phyloP scores from a whole-genome alignment of 2,113 vertebrate species.

The Maccullochella peelii region DNA sequence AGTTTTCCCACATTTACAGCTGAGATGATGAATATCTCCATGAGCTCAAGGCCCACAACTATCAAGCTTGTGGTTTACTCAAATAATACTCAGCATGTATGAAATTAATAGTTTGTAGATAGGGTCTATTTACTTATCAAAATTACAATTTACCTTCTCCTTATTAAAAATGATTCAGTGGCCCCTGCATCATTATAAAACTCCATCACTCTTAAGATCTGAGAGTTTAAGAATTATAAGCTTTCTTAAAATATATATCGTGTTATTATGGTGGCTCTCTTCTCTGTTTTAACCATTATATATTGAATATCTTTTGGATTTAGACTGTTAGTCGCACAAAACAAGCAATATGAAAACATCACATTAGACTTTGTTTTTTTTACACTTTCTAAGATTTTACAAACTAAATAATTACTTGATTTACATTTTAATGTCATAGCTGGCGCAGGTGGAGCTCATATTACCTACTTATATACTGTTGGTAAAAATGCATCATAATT shows the following conservation, averaged over 20 bases:
- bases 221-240: not conserved
- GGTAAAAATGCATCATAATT: too few species aligned
- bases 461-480: too few species aligned
- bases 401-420: not conserved
- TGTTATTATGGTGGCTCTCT: not conserved
- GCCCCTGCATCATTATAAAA: too few species aligned
- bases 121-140: not conserved
- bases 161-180: too few species aligned
- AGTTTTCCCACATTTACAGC: not conserved
- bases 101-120: not conserved
- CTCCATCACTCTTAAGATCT: not conserved
- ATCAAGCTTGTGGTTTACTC: not conserved
- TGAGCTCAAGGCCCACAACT: not conserved
- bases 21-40: slow-evolving; percentile 18
- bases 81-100: not conserved
- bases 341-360: not conserved
- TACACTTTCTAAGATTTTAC: not conserved
- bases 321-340: not conserved
- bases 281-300: not conserved
- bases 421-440: too few species aligned
- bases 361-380: not conserved
- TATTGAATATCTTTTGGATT: not conserved
- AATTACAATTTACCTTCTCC: not conserved
- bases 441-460: too few species aligned
- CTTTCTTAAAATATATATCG: not conserved